These are phyloP conservation scores for Chascanopsetta lugubris DNA, from an alignment of 2,113 vertebrate species.

Conservation along the genomic window DNA sequence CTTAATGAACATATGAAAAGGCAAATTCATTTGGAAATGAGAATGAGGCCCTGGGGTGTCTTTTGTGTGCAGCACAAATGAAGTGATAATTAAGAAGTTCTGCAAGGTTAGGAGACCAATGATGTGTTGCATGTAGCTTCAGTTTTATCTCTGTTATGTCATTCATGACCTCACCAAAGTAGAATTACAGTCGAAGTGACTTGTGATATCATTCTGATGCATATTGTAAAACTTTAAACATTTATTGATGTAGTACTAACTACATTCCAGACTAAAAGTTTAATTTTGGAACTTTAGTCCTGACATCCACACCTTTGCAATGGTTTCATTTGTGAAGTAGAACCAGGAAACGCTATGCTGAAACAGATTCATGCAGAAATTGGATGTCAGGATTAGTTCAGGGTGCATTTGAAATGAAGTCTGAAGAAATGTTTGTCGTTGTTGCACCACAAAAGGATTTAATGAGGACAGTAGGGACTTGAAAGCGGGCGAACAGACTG, in stretches of 20 bases:
- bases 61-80: slow-evolving; percentile 13
- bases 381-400: neutral
- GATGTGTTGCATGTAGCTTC: neutral
- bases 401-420: neutral
- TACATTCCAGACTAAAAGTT: neutral
- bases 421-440: neutral
- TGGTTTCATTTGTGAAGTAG: too few relatives aligned
- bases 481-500: slow-evolving; percentile 1
- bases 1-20: neutral
- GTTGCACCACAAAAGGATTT: slow-evolving; percentile 4
- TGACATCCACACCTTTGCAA: neutral
- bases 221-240: neutral
- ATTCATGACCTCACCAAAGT: neutral
- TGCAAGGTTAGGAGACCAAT: neutral
- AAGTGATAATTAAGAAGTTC: neutral
- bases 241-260: neutral
- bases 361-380: slow-evolving; percentile 1
- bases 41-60: neutral
- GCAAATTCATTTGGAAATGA: slow-evolving; percentile 1
- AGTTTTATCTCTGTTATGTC: slow-evolving; percentile 1
- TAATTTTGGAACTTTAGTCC: neutral
- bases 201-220: neutral
- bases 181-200: neutral
- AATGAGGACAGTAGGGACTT: slow-evolving; percentile 19
- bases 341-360: too few relatives aligned